Base-by-base conservation (phyloP, 1,140 invertebrate species). In the Cyclina sinensis region DNA sequence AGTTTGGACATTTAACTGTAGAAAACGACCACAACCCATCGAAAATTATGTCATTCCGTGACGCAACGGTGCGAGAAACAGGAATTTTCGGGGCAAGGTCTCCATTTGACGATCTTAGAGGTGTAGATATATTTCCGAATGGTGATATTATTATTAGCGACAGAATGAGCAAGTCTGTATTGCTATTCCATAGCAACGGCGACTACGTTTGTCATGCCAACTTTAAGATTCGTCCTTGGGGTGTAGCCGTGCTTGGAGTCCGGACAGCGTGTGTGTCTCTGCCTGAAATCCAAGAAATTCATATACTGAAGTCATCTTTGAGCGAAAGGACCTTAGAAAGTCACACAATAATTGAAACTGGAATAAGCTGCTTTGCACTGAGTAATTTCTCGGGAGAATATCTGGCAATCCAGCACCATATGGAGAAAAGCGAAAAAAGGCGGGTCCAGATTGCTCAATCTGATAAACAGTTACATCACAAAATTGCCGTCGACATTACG, bases 331-430 rank as follows among this genome's bases (percentile, higher is more conserved):
- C 21, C 9, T 54, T 86, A 27, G 73, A 86, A 65, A 27, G 46
- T 18, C 65, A 76, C 46, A 78, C 37, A n/a, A 43, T 30, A 21
- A 78, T 86, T 21, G 74, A 59, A 46, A 86, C 84, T 21, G 54
- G n/a, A 11, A 74, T 78, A 2, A 86, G 84, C 30, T 86, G 84
- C 27, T 86, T 86, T 78, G 84, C 84, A 9, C 21, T 86, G 24
- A 86, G 70, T 12, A 78, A 78, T 46, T 86, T 86, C 27, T 73
- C 73, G 9, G 84, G 84, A n/a, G 84, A 78, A 24, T 86, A 86
- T 30, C n/a, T 86, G 16, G 16, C 73, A 7, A 62, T 86, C 59
- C 84, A 86, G 43, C 84, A 86, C n/a, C 43, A 35, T 24, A 65
- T 59, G 16, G 84, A 86, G 30, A 76, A 86, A 86, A 48, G 62